These are phyloP conservation scores for Esox lucius DNA, from an alignment of 2,797 vertebrate species.

Conservation along the genomic window DNA sequence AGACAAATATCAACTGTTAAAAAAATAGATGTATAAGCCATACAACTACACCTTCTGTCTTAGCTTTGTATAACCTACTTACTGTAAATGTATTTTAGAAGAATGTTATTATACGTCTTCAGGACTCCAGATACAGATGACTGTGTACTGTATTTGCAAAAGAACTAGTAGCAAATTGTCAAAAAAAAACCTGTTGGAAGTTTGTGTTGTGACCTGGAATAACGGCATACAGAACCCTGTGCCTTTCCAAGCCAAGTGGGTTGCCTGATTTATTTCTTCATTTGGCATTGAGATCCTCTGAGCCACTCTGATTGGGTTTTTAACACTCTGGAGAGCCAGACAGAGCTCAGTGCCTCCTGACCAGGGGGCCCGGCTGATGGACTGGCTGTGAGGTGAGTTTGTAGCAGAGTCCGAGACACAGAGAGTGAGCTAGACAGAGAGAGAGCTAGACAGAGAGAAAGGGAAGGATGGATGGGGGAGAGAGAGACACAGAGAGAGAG, in stretches of 20 bases:
- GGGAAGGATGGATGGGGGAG: background rate
- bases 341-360: conserved; percentile 29
- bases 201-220: no score
- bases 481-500: background rate
- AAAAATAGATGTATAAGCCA: no score
- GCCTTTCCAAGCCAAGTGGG: background rate
- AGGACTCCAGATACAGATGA: no score
- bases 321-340: conserved; percentile 32
- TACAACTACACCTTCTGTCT: no score
- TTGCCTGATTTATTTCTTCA: conserved; percentile 24
- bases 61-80: no score
- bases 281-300: conserved; percentile 31
- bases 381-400: background rate
- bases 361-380: conserved; percentile 29
- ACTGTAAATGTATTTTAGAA: no score
- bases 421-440: background rate
- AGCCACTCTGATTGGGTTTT: conserved; percentile 24
- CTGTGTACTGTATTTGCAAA: no score
- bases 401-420: background rate
- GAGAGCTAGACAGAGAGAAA: background rate
- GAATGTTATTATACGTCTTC: no score
- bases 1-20: no score
- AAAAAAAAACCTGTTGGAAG: no score
- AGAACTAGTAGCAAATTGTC: no score
- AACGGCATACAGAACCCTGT: no score